Base-by-base conservation (phyloP, 2,888 invertebrate species). In the Chymomyza fuscimana region DNA sequence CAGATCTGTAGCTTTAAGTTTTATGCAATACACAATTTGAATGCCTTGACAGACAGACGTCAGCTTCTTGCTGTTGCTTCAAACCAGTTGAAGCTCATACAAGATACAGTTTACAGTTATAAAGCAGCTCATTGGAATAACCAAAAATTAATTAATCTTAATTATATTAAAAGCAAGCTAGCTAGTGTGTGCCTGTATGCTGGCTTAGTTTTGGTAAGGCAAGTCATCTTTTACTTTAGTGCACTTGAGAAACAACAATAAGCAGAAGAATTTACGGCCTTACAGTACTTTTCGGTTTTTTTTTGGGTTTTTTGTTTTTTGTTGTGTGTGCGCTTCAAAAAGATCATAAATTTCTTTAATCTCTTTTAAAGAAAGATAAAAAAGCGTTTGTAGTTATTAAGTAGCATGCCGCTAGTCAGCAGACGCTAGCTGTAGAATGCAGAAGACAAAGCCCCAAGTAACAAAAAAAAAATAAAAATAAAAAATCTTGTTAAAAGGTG, bases 401-500 rank as follows among this genome's bases (percentile, higher is more conserved):
- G 40, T 46, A 4, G 36, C 36, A 52, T 4, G 52, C 52, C 52
- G 52, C 16, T 16, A 52, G 52, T 7, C 19, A 9, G 7, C 6
- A 16, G 19, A 2, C 16, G 40, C 10, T 7, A 46, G 40, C 40
- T 32, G 32, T 32, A 32, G 32, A 46, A 46, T 46, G 40, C 40
- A 46, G 32, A 32, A 46, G 40, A 46, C 40, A 46, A 46, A 46
- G 40, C 40, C 3, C 2, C 40, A 10, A 12, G 6, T 29, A n/a
- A 19, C 19, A 19, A 19, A 19, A 32, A 6, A 32, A 19, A 5
- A 5, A 1, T 1, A 19, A 56, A 19, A 56, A n/a, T 2, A 25
- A 58, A 58, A 58, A 19, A 29, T 22, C 22, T 58, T 58, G 56
- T 58, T 58, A 22, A 29, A 58, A 58, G 58, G 58, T 58, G 58